phyloP scores from a whole-genome alignment of 2,888 invertebrate species.

The Pyrrhia umbra region DNA sequence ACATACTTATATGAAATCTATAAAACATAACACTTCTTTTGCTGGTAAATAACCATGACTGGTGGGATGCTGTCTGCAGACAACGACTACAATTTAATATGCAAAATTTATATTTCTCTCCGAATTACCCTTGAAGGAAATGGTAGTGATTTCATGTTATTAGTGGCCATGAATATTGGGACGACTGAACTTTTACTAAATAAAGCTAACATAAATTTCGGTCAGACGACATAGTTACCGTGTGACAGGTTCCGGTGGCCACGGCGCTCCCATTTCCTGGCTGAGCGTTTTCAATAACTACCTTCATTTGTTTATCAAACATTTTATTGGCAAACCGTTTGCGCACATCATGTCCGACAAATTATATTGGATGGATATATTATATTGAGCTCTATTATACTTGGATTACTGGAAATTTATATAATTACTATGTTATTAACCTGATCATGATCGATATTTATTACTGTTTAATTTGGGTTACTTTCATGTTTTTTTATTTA shows the following conservation, averaged over 20 bases:
- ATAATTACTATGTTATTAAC: slow-evolving; percentile 2
- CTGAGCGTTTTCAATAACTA: slow-evolving; percentile 65
- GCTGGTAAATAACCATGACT: too few species aligned
- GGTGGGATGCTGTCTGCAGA: too few species aligned
- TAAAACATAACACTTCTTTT: too few species aligned
- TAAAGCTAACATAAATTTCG: slow-evolving; percentile 15
- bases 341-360: slow-evolving; percentile 4
- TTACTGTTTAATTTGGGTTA: neutral
- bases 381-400: neutral
- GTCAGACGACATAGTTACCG: slow-evolving; percentile 38
- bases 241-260: slow-evolving; percentile 48
- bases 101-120: too few species aligned
- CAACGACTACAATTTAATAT: too few species aligned
- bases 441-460: neutral
- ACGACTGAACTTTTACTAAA: neutral
- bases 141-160: too few species aligned
- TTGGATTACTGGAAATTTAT: neutral
- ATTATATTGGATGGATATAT: slow-evolving; percentile 23
- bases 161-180: neutral
- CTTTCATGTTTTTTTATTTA: neutral
- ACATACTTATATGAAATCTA: too few species aligned
- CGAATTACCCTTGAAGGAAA: too few species aligned
- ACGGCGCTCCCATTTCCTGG: slow-evolving; percentile 64
- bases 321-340: slow-evolving; percentile 51
- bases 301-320: slow-evolving; percentile 59